Evolutionary conservation across 2,113 vertebrate species (phyloP).

Genomic region (Muscicapa adusta): DNA sequence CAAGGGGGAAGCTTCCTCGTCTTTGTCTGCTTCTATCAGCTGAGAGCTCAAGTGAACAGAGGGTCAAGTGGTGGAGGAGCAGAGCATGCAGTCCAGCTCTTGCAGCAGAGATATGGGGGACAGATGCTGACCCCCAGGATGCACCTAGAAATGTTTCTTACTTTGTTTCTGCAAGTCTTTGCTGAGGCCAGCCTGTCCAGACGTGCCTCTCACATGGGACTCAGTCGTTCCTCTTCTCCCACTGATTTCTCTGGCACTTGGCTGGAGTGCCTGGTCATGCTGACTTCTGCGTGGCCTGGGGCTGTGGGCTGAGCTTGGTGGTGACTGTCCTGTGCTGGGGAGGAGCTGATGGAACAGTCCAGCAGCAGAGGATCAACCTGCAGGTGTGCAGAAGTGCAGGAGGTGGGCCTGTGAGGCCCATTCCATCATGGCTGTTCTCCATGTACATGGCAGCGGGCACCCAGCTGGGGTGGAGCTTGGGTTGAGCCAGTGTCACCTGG

Average conservation of each 20-base stretch:
- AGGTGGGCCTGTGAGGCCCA: not conserved
- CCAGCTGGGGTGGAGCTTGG: not conserved
- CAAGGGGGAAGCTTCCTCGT: not conserved
- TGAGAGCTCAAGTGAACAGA: not conserved
- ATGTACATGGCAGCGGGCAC: rapidly evolving
- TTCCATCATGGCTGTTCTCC: not conserved
- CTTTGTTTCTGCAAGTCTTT: not conserved
- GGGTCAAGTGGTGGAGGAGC: not conserved
- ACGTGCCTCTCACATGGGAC: not conserved
- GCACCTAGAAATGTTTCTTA: not conserved
- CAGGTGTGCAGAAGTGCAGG: not conserved
- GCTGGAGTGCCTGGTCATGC: not conserved
- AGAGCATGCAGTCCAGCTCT: not conserved
- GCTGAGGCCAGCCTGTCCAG: not conserved
- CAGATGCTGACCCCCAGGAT: not conserved
- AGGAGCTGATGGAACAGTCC: not conserved
- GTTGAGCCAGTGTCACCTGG: rapidly evolving
- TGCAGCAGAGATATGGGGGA: not conserved
- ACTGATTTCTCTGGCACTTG: not conserved
- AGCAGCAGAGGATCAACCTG: not conserved
- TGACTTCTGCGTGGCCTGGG: rapidly evolving
- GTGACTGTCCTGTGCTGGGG: not conserved
- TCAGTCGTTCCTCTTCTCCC: not conserved
- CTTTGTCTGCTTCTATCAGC: not conserved
- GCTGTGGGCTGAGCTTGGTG: not conserved